phyloP scores from a whole-genome alignment of 2,797 vertebrate species.

The Onychomys arenicola region DNA sequence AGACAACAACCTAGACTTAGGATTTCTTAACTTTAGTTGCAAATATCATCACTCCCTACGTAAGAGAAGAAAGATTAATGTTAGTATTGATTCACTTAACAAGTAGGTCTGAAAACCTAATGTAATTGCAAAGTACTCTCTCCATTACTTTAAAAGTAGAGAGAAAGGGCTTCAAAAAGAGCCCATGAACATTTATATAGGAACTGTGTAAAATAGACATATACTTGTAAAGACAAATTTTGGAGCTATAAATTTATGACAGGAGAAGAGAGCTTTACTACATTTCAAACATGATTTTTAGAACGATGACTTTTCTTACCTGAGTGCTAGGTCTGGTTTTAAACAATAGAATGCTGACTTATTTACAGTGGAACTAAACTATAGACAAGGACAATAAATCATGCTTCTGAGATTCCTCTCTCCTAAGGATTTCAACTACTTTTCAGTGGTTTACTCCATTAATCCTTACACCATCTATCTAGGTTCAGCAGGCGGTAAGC shows the following conservation, averaged over 20 bases:
- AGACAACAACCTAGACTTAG: background rate
- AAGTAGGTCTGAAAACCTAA: slow-evolving; percentile 50
- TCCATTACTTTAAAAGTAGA: slow-evolving; percentile 44
- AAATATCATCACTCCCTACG: background rate
- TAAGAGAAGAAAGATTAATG: slow-evolving; percentile 16
- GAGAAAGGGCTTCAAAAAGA: slow-evolving; percentile 43
- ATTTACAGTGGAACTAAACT: slow-evolving; percentile 22
- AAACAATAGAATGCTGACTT: background rate
- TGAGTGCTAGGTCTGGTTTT: slow-evolving; percentile 3
- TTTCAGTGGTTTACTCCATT: slow-evolving; percentile 38
- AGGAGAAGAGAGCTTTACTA: background rate
- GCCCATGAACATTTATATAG: slow-evolving; percentile 20
- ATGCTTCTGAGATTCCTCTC: slow-evolving; percentile 22
- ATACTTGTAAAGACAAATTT: slow-evolving; percentile 10
- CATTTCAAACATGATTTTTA: slow-evolving; percentile 38
- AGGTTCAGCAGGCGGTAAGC: slow-evolving; percentile 10
- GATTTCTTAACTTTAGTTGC: slow-evolving; percentile 51
- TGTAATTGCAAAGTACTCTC: slow-evolving; percentile 41
- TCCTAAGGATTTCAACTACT: slow-evolving; percentile 40
- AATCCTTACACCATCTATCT: slow-evolving; percentile 37
- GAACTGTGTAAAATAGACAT: slow-evolving; percentile 41
- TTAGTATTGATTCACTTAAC: slow-evolving; percentile 64
- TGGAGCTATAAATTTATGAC: background rate
- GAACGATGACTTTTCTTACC: slow-evolving; percentile 14
- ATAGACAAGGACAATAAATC: slow-evolving; percentile 7